Percentiles rank a stretch among this genome's conserved stretches.
Evolutionary conservation across 2,888 invertebrate genomes (phyloP).

Genomic region (Amphipoea oculea): DNA sequence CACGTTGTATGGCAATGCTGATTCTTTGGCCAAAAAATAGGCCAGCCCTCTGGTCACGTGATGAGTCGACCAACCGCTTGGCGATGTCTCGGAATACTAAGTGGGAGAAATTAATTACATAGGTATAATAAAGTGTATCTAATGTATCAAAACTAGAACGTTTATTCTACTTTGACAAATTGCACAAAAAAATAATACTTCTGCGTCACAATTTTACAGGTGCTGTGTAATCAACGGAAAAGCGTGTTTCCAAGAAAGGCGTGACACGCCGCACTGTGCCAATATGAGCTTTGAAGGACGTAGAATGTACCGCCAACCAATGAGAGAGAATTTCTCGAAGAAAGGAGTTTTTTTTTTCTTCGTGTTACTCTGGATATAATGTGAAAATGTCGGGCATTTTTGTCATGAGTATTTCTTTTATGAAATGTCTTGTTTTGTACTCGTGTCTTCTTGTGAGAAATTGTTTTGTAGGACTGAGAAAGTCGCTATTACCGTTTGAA

Average conservation of each 20-base stretch:
- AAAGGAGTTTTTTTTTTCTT: neutral
- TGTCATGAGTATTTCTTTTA: neutral
- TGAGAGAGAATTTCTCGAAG: constrained; percentile 5
- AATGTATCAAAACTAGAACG: neutral
- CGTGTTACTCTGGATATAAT: neutral
- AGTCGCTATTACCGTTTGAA: neutral
- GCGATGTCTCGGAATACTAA: too few species aligned
- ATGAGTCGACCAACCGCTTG: too few species aligned
- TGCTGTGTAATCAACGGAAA: constrained; percentile 57
- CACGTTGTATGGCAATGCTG: too few species aligned
- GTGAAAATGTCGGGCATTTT: neutral
- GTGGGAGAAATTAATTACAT: too few species aligned
- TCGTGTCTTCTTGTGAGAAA: neutral
- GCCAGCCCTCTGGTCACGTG: too few species aligned
- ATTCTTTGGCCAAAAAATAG: too few species aligned
- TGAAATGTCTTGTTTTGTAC: neutral
- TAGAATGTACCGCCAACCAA: constrained; percentile 19
- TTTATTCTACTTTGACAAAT: neutral
- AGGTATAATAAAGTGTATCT: too few species aligned
- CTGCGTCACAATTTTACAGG: constrained; percentile 15
- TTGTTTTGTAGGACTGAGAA: neutral
- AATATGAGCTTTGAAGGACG: constrained; percentile 43
- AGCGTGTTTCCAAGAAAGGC: constrained; percentile 28
- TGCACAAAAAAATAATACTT: constrained; percentile 23
- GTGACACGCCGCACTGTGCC: constrained; percentile 23